phyloP scores from a whole-genome alignment of 1,140 invertebrate species.

The Thaumetopoea pityocampa region DNA sequence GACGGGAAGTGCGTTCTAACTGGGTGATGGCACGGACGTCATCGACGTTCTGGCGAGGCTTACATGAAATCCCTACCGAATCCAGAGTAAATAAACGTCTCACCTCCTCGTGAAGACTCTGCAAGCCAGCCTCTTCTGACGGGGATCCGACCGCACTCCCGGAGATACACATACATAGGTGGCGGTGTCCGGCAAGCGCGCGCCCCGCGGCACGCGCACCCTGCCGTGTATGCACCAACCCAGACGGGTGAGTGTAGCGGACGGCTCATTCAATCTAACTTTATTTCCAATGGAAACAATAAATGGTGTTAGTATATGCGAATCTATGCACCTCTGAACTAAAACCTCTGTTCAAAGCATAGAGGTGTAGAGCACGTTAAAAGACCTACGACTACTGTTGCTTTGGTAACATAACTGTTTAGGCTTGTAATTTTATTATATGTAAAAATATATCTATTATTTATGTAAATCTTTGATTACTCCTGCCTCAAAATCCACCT shows the following conservation, averaged over 20 bases:
- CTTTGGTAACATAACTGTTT: too few relatives aligned
- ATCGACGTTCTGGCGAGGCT: conserved; percentile 12
- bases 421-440: too few relatives aligned
- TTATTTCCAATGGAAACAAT: conserved; percentile 18
- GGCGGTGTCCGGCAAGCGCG: not conserved
- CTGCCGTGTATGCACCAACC: conserved; percentile 29
- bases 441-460: too few relatives aligned
- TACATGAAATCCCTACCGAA: conserved; percentile 12
- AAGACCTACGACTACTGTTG: too few relatives aligned
- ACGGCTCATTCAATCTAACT: conserved; percentile 13
- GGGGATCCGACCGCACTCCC: too few relatives aligned
- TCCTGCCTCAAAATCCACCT: too few relatives aligned
- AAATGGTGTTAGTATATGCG: too few relatives aligned
- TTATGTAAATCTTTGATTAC: too few relatives aligned
- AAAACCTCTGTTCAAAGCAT: too few relatives aligned
- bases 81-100: conserved; percentile 15
- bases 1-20: too few relatives aligned
- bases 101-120: conserved; percentile 5
- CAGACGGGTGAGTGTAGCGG: conserved; percentile 15
- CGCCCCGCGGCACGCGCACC: not conserved
- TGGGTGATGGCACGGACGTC: conserved; percentile 10
- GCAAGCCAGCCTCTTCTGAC: not conserved
- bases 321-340: too few relatives aligned
- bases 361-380: too few relatives aligned
- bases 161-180: not conserved